Base-by-base conservation (phyloP, 2,888 invertebrate species). In the Andricus quercusramuli region DNA sequence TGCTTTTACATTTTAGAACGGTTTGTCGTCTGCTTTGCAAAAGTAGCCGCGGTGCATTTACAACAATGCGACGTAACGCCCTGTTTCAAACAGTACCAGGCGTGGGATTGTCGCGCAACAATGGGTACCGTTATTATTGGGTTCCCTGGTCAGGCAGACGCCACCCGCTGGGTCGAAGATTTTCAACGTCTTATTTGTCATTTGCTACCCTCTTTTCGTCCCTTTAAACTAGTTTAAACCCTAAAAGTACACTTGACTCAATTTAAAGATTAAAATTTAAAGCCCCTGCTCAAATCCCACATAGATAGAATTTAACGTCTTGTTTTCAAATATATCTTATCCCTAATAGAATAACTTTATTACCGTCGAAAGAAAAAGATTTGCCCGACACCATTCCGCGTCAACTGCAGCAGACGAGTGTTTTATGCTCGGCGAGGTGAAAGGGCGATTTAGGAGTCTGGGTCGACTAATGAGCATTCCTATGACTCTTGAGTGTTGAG, bases 101-200 rank as follows among this genome's bases (percentile, higher is more conserved):
- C 88, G 88, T 89, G 89, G 88, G 88, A 89, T 86, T 85, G 87
- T 86, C 87, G 86, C 81, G 83, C 86, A 86, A 90, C 88, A 90
- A 87, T 86, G 86, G 83, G 84, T 83, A 85, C 88, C 89, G 88
- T 89, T 89, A 89, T 87, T 87, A 88, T 87, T 82, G 83, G 79
- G 83, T 79, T 79, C 83, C 83, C 74, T 80, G 81, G 79, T 79
- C 83, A 66, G 77, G 77, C 66, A 56, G 65, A 25, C 56, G 20
- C 25, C 47, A 41, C 65, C 65, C 78, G 80, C 83, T 80, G 80
- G 77, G 79, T 77, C 78, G 77, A 82, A 79, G 79, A 81, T 83
- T 82, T 84, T 81, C 77, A 64, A 81, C 67, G 65, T 51, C 78
- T 66, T 74, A 74, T 74, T 74, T 74, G 70, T 29, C 70, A 70